Evolutionary conservation across 2,888 invertebrate species (phyloP).

Genomic region (Falcaria lacertinaria): DNA sequence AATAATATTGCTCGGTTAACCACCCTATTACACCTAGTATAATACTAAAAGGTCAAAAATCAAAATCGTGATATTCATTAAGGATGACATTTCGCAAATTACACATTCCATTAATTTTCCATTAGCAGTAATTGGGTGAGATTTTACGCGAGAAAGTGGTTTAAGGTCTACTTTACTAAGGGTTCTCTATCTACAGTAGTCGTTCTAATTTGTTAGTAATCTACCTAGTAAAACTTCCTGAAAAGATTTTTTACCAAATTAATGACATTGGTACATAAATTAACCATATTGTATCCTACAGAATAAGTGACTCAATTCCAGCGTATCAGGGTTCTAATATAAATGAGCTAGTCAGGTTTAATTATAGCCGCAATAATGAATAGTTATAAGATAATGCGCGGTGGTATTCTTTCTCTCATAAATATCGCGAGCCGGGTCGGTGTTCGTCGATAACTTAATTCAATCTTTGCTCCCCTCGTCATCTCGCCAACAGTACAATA

Average conservation of each 20-base stretch:
- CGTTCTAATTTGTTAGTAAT: not conserved
- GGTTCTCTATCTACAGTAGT: no score
- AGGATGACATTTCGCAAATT: constrained; percentile 73
- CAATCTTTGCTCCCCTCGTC: constrained; percentile 69
- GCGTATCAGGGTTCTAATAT: constrained; percentile 31
- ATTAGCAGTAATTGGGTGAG: constrained; percentile 61
- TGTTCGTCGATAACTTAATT: constrained; percentile 69
- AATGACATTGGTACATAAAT: not conserved
- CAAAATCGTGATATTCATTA: constrained; percentile 58
- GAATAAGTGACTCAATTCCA: not conserved
- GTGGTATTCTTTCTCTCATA: constrained; percentile 58
- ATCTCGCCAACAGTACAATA: constrained; percentile 43
- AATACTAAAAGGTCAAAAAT: constrained; percentile 50
- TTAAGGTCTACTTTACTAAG: constrained; percentile 15
- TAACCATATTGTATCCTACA: not conserved
- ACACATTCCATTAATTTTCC: constrained; percentile 73
- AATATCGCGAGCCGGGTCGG: constrained; percentile 49
- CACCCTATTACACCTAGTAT: constrained; percentile 15
- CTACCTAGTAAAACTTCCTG: no score
- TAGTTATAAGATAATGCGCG: constrained; percentile 58
- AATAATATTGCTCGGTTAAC: not conserved
- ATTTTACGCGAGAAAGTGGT: constrained; percentile 21
- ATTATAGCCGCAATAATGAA: constrained; percentile 64
- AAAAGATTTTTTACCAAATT: not conserved
- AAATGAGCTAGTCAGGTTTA: constrained; percentile 58